Evolutionary conservation across 2,797 vertebrate genomes (phyloP).

Genomic region (Anguilla pacifica): DNA sequence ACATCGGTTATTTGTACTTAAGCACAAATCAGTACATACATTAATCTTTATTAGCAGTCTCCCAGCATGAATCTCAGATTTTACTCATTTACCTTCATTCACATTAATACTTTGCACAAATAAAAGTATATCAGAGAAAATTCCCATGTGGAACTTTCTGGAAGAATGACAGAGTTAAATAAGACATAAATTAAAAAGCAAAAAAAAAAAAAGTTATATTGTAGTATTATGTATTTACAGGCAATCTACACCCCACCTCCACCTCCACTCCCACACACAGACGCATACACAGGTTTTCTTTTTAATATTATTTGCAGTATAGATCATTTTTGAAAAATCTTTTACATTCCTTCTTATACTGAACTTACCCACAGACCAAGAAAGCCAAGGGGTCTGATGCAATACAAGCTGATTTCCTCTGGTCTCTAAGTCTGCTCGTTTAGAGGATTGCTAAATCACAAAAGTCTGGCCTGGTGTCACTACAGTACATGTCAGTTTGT

Average conservation of each 20-base stretch:
- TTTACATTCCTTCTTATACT: not conserved
- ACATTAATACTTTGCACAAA: not conserved
- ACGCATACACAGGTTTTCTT: not conserved
- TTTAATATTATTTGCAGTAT: not conserved
- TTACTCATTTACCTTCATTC: not conserved
- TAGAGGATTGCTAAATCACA: not conserved
- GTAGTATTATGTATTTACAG: not conserved
- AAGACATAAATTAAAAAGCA: not conserved
- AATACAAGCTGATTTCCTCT: not conserved
- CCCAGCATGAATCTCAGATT: not conserved
- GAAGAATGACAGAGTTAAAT: not conserved
- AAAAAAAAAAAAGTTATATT: not conserved
- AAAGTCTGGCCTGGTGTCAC: not conserved
- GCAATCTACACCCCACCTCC: not conserved
- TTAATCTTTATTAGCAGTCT: constrained; percentile 14
- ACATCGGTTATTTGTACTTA: constrained; percentile 7
- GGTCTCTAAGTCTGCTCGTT: not conserved
- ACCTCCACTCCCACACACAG: not conserved
- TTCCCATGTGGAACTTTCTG: not conserved
- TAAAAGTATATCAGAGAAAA: not conserved
- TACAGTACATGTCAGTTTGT: not conserved
- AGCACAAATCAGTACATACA: constrained; percentile 8
- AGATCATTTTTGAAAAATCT: not conserved
- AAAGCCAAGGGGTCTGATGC: not conserved
- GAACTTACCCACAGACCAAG: not conserved